phyloP scores from a whole-genome alignment of 2,113 vertebrate genomes.

The Pterocles gutturalis region DNA sequence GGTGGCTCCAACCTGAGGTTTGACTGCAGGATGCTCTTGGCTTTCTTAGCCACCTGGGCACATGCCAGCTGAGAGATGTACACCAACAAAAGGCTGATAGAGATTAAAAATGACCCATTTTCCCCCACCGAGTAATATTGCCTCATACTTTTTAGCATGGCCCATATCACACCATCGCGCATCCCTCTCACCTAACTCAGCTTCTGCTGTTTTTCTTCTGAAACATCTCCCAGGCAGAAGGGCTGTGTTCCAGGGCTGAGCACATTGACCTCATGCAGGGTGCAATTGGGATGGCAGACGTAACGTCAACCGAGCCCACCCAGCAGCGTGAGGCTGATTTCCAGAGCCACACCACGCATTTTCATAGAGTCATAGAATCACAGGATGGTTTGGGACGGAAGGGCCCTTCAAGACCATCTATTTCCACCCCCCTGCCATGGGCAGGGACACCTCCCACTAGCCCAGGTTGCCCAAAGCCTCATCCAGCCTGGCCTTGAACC shows the following conservation, averaged over 20 bases:
- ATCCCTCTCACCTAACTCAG: neutral
- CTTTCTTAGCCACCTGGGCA: no score
- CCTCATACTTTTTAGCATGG: neutral
- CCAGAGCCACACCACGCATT: rapidly evolving
- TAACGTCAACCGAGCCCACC: neutral
- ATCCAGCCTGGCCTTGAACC: no score
- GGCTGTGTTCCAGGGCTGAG: neutral
- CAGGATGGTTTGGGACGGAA: no score
- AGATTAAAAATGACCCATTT: neutral
- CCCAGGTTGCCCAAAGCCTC: no score
- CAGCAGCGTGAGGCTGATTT: rapidly evolving
- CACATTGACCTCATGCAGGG: rapidly evolving
- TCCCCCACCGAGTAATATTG: rapidly evolving
- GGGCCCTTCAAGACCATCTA: no score
- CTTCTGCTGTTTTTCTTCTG: neutral
- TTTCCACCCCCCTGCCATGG: no score
- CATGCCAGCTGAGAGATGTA: neutral
- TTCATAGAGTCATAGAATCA: no score
- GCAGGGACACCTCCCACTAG: no score
- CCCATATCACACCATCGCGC: rapidly evolving
- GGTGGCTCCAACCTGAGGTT: neutral
- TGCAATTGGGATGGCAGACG: neutral
- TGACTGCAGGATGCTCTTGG: neutral
- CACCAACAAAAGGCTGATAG: neutral
- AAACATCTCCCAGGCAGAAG: neutral